Base-by-base conservation (phyloP, 2,888 invertebrate species). In the Cantharis lateralis region DNA sequence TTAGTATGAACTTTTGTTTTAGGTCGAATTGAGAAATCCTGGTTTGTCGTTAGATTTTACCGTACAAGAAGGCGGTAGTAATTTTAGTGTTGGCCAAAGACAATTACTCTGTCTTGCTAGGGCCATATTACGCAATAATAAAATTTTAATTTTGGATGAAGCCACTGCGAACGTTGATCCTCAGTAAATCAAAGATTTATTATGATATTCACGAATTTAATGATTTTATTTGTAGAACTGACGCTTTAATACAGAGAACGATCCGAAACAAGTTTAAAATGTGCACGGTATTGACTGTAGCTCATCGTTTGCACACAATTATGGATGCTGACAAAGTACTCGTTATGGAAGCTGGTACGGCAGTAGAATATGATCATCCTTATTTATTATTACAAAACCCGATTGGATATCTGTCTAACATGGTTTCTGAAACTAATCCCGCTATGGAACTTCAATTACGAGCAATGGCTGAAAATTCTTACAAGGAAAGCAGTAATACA, bases 91-190 rank as follows among this genome's bases (percentile, higher is more conserved):
- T 13, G 97, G 97, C 0, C 96, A 98, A 88, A 89, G 96, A 66
- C 97, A 97, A 86, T 89, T 97, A 68, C 89, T 97, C 72, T 97
- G 97, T 84, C 89, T 97, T 74, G 97, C 96, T 10, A 90, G 96
- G 81, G 96, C 97, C 0, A 93, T 97, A 79, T 90, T 97, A 1
- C 90, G 94, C 63, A 93, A 94, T 83, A 94, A 94, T 83, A 93
- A 92, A 82, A 92, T 97, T 81, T 90, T 97, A 2, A 93, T 97
- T 26, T 89, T 97, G 68, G 97, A 97, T 83, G 97, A 97, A 88
- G 96, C 97, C 15, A 97, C 97, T 0, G 96, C 97, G 4, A 97
- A 96, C 86, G 96, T 97, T 0, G 96, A 97, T 88, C 94, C 93
- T 73, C 92, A 92, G 94, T 95, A 89, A 61, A n/a, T 20, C 62